Percentiles rank a stretch among this genome's conserved stretches.
Evolutionary conservation across 2,797 vertebrate species (phyloP).

Genomic region (Myiotriccus ornatus): DNA sequence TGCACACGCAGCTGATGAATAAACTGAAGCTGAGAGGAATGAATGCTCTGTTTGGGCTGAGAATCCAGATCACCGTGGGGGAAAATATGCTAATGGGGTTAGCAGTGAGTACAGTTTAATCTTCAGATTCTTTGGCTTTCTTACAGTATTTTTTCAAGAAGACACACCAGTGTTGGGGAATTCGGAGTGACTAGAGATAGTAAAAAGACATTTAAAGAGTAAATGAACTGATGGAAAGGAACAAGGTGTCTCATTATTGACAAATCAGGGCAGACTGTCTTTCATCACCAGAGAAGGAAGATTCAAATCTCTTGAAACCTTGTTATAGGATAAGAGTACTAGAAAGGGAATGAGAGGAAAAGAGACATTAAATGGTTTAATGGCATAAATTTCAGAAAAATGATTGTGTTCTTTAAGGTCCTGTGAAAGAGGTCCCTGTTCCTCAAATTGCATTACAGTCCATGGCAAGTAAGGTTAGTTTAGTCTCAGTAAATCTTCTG

Average conservation of each 20-base stretch:
- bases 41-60: conserved; percentile 94
- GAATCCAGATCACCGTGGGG: conserved; percentile 94
- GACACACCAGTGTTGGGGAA: background rate
- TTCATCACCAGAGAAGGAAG: background rate
- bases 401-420: background rate
- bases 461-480: background rate
- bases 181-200: background rate
- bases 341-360: background rate
- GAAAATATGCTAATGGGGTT: conserved; percentile 97
- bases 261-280: background rate
- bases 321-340: background rate
- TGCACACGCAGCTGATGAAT: conserved; percentile 98
- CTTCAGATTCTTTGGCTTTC: background rate
- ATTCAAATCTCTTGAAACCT: background rate
- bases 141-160: background rate
- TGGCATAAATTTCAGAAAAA: background rate
- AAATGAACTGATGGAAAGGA: background rate
- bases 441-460: background rate
- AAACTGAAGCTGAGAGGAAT: conserved; percentile 95
- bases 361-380: background rate
- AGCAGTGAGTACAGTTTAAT: conserved; percentile 83
- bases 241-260: background rate
- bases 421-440: background rate
- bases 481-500: background rate
- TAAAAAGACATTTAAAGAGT: background rate